These are phyloP conservation scores for Phodopus roborovskii DNA, from an alignment of 2,113 vertebrate genomes.

Conservation along the genomic window DNA sequence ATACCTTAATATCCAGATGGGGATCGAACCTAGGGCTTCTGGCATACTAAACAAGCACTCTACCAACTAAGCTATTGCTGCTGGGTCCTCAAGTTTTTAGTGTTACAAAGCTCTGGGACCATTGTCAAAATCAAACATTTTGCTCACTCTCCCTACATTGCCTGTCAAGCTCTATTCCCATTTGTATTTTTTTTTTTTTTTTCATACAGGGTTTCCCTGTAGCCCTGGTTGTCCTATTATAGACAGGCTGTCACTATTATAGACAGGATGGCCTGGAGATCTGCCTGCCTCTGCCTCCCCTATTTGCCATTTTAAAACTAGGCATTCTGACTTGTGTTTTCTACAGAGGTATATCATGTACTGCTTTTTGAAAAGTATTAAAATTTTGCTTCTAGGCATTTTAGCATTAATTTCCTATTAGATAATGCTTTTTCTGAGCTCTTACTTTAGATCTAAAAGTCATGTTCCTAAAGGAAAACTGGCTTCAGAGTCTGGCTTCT, in stretches of 20 bases:
- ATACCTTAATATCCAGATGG: background rate
- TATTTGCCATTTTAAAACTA: background rate
- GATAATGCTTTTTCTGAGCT: background rate
- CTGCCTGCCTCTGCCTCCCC: background rate
- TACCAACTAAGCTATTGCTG: background rate
- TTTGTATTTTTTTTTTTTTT: background rate
- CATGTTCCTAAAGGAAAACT: background rate
- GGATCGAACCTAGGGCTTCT: background rate
- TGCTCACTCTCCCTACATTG: background rate
- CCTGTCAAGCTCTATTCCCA: background rate
- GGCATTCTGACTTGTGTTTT: constrained; percentile 28
- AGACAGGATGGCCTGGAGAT: background rate
- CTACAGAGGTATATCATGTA: background rate
- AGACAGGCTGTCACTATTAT: background rate
- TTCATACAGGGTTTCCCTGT: background rate
- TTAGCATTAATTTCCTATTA: constrained; percentile 14
- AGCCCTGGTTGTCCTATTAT: background rate
- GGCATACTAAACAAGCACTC: background rate
- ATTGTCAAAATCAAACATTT: background rate
- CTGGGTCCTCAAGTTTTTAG: background rate
- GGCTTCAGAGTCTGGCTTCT: background rate
- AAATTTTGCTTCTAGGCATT: background rate
- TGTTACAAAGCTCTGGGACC: background rate
- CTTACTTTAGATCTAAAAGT: background rate
- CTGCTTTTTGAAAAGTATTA: background rate